These are phyloP conservation scores for Tinea pellionella DNA, from an alignment of 2,888 invertebrate genomes.

Conservation along the genomic window DNA sequence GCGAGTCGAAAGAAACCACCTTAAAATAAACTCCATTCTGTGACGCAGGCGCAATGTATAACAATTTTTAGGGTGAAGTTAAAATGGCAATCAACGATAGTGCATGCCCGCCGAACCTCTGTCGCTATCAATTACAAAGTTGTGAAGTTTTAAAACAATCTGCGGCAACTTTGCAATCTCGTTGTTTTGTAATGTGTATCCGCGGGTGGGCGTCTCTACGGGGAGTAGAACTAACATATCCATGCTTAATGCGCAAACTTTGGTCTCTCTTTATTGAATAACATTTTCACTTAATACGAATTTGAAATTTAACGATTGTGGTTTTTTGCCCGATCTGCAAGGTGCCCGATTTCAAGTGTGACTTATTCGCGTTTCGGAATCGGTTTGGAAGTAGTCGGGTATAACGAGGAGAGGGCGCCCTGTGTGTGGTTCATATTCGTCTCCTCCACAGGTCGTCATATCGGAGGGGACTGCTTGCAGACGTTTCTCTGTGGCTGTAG, in stretches of 20 bases:
- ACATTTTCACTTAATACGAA: no score
- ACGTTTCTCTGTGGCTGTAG: no score
- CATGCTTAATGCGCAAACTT: conserved; percentile 20
- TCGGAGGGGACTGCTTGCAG: no score
- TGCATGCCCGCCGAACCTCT: conserved; percentile 13
- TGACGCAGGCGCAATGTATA: background rate
- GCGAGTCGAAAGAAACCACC: background rate
- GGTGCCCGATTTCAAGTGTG: no score
- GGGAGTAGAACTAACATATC: background rate
- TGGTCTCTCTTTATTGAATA: no score
- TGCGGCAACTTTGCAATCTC: conserved; percentile 33
- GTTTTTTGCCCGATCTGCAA: no score
- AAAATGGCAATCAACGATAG: background rate
- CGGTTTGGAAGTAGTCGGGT: no score
- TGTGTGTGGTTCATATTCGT: no score
- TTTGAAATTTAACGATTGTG: no score
- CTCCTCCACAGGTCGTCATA: no score
- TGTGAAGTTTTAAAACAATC: conserved; percentile 40
- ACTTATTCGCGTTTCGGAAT: no score
- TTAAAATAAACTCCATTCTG: background rate
- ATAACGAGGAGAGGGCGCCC: no score
- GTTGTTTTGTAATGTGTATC: conserved; percentile 24
- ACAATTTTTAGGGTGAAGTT: conserved; percentile 18
- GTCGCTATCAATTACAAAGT: conserved; percentile 34
- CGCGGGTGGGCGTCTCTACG: background rate